Conservation (phyloP, 2,113 vertebrate genomes). For the Pogona vitticeps region DNA sequence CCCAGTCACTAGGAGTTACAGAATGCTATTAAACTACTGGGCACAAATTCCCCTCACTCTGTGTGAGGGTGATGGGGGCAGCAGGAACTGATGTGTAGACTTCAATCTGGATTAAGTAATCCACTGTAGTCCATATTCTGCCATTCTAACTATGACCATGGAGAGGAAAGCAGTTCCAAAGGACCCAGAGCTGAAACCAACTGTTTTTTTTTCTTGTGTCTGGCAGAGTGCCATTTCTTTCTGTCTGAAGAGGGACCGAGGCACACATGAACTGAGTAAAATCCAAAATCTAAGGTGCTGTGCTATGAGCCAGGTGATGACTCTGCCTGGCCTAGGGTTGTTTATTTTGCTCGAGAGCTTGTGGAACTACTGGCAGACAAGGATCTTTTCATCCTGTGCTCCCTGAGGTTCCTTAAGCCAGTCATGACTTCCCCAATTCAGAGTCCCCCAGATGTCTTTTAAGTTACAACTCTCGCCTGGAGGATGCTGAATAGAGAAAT, state of each 20-base stretch:
- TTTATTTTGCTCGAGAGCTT: background rate
- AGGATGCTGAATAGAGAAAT: too few species aligned
- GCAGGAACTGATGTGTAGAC: too few species aligned
- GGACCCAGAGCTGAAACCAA: background rate
- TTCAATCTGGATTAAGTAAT: too few species aligned
- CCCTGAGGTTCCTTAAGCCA: background rate
- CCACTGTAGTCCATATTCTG: background rate
- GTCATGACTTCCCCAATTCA: background rate
- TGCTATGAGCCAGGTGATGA: background rate
- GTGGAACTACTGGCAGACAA: too few species aligned
- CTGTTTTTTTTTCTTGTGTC: background rate
- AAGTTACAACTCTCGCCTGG: background rate
- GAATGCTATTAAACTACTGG: too few species aligned
- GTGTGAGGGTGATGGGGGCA: too few species aligned
- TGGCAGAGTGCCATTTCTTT: background rate
- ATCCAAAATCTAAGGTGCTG: background rate
- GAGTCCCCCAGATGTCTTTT: background rate
- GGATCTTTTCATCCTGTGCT: background rate
- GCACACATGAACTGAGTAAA: background rate
- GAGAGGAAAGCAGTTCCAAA: background rate
- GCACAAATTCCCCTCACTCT: too few species aligned
- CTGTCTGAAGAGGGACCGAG: background rate
- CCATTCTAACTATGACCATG: background rate
- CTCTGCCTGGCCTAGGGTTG: too few species aligned
- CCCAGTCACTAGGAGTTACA: too few species aligned